phyloP scores from a whole-genome alignment of 2,888 invertebrate species.

The Stomorhina lunata region DNA sequence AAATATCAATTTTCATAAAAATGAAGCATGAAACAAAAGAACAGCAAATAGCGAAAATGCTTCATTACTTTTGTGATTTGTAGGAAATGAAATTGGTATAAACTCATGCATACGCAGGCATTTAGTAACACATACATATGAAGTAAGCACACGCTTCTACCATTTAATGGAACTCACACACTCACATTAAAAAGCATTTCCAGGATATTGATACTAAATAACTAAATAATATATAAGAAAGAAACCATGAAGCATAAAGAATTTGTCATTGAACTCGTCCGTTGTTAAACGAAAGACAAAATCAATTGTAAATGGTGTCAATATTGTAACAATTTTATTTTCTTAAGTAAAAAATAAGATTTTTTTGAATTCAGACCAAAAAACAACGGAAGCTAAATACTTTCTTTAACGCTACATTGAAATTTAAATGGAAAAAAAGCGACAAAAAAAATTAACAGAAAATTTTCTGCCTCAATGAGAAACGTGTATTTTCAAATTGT shows the following conservation, averaged over 20 bases:
- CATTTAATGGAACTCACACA: background rate
- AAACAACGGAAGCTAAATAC: constrained; percentile 39
- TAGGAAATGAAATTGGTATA: constrained; percentile 61
- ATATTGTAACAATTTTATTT: constrained; percentile 45
- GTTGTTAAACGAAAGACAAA: constrained; percentile 34
- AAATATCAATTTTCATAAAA: constrained; percentile 74
- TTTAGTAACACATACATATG: background rate
- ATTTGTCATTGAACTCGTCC: constrained; percentile 13
- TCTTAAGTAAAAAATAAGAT: background rate
- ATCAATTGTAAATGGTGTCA: constrained; percentile 56
- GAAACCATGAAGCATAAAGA: constrained; percentile 55
- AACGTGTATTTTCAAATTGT: constrained; percentile 54
- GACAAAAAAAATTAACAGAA: constrained; percentile 37
- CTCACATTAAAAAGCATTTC: background rate
- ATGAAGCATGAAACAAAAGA: constrained; percentile 72
- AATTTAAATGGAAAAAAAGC: constrained; percentile 16
- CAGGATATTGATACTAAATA: constrained; percentile 57
- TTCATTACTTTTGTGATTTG: constrained; percentile 77
- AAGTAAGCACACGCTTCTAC: background rate
- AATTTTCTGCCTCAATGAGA: constrained; percentile 52
- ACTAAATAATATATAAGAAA: constrained; percentile 25
- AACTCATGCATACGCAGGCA: background rate
- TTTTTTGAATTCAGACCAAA: background rate
- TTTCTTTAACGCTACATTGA: constrained; percentile 47
- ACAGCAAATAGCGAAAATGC: constrained; percentile 73